Percentiles rank a stretch among this genome's conserved stretches.
phyloP scores from a whole-genome alignment of 2,888 invertebrate species.

The Rhaphigaster nebulosa region DNA sequence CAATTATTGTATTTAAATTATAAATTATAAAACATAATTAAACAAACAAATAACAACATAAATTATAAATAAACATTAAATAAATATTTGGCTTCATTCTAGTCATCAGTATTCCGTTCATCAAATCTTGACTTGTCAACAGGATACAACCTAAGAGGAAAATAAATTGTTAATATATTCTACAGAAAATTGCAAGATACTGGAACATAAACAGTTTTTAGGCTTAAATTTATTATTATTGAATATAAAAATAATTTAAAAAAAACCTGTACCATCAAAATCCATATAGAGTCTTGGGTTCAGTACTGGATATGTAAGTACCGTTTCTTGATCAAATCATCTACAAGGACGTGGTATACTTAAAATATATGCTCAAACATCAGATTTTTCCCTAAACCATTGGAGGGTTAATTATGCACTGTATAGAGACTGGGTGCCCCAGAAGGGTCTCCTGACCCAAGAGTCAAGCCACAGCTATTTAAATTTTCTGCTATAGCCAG shows the following conservation, averaged over 20 bases:
- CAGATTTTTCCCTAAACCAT: background rate
- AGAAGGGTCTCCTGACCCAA: no score
- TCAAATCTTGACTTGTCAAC: slow-evolving; percentile 91
- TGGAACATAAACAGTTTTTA: background rate
- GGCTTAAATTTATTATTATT: background rate
- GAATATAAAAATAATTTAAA: background rate
- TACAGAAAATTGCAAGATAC: slow-evolving; percentile 29
- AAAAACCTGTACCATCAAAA: background rate
- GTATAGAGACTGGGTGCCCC: background rate
- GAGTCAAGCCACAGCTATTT: no score
- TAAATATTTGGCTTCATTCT: background rate
- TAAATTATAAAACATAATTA: slow-evolving; percentile 1
- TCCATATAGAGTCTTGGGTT: background rate
- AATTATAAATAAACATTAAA: background rate
- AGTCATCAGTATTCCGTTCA: slow-evolving; percentile 69
- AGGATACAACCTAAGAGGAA: slow-evolving; percentile 83
- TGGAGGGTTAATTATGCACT: background rate
- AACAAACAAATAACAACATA: slow-evolving; percentile 1
- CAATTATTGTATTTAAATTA: background rate
- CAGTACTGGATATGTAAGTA: background rate
- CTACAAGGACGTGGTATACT: background rate
- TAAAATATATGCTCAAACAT: background rate
- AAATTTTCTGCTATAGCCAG: no score
- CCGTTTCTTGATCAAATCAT: background rate
- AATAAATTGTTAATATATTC: slow-evolving; percentile 61